Conservation (phyloP, 2,888 invertebrate genomes). For the Drosophila histrio region DNA sequence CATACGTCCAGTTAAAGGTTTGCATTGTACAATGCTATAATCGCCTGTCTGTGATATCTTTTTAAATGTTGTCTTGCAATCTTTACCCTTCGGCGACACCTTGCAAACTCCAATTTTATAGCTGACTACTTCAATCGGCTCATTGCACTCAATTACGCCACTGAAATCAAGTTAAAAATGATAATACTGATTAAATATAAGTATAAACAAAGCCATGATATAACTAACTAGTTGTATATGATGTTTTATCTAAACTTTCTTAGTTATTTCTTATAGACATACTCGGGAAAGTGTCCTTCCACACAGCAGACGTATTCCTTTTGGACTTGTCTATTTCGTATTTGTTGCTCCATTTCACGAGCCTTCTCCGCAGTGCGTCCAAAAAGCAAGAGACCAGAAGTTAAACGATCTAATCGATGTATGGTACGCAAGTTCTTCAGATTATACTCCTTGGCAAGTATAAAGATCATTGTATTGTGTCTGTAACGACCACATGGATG, state of each 20-base stretch:
- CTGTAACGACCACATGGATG: slow-evolving; percentile 99
- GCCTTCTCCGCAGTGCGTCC: slow-evolving; percentile 97
- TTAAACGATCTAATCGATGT: slow-evolving; percentile 97
- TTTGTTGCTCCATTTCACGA: slow-evolving; percentile 96
- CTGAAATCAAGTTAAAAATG: slow-evolving; percentile 83
- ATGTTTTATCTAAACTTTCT: too few relatives aligned
- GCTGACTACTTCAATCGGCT: slow-evolving; percentile 95
- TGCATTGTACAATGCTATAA: slow-evolving; percentile 96
- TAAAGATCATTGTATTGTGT: slow-evolving; percentile 97
- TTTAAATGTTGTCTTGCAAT: slow-evolving; percentile 95
- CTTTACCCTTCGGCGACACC: slow-evolving; percentile 95
- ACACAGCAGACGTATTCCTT: slow-evolving; percentile 98
- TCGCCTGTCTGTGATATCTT: slow-evolving; percentile 93
- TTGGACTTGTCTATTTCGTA: slow-evolving; percentile 94
- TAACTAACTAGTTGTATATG: too few relatives aligned
- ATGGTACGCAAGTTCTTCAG: slow-evolving; percentile 96
- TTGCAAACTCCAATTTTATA: slow-evolving; percentile 98
- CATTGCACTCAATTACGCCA: slow-evolving; percentile 92
- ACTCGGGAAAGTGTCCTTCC: slow-evolving; percentile 96
- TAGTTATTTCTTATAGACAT: too few relatives aligned
- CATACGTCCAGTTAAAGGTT: slow-evolving; percentile 97
- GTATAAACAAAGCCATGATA: too few relatives aligned
- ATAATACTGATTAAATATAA: too few relatives aligned
- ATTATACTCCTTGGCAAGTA: slow-evolving; percentile 97
- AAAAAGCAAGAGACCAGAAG: slow-evolving; percentile 95